Percentiles rank a stretch among this genome's conserved stretches.
These are phyloP conservation scores for Drosophila murphyi DNA, from an alignment of 1,140 invertebrate genomes.

Conservation along the genomic window DNA sequence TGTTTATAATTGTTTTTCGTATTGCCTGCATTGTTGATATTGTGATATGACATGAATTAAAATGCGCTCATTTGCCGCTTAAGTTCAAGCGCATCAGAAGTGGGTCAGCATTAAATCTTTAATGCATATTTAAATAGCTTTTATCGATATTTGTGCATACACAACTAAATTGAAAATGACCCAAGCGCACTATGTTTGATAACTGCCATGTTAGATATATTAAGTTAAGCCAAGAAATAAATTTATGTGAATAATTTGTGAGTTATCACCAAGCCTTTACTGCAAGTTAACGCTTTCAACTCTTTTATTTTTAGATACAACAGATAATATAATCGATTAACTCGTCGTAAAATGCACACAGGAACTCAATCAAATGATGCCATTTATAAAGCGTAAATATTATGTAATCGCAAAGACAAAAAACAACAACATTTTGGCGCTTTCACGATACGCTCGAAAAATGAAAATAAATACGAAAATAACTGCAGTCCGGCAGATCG, in stretches of 20 bases:
- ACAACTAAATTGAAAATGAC: too few species aligned
- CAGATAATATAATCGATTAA: constrained; percentile 24
- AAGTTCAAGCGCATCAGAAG: constrained; percentile 38
- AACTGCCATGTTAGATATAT: too few species aligned
- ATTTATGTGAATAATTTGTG: neutral
- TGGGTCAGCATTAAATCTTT: constrained; percentile 45
- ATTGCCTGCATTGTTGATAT: constrained; percentile 21
- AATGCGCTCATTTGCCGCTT: constrained; percentile 4
- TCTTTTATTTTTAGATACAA: constrained; percentile 6
- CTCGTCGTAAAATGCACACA: constrained; percentile 9
- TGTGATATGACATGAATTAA: constrained; percentile 32
- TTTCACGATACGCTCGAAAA: constrained; percentile 74
- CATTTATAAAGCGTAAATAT: constrained; percentile 59
- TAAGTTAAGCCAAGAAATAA: too few species aligned
- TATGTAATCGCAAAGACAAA: constrained; percentile 49
- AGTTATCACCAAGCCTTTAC: neutral
- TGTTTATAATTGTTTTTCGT: constrained; percentile 67
- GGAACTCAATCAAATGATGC: constrained; percentile 59
- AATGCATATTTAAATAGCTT: neutral
- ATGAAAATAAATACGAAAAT: constrained; percentile 62
- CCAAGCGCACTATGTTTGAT: too few species aligned
- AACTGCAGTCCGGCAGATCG: constrained; percentile 57
- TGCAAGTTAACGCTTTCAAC: neutral
- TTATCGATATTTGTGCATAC: neutral
- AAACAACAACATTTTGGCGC: constrained; percentile 28